Evolutionary conservation across 2,113 vertebrate species (phyloP).

Genomic region (Lipophrys pholis): DNA sequence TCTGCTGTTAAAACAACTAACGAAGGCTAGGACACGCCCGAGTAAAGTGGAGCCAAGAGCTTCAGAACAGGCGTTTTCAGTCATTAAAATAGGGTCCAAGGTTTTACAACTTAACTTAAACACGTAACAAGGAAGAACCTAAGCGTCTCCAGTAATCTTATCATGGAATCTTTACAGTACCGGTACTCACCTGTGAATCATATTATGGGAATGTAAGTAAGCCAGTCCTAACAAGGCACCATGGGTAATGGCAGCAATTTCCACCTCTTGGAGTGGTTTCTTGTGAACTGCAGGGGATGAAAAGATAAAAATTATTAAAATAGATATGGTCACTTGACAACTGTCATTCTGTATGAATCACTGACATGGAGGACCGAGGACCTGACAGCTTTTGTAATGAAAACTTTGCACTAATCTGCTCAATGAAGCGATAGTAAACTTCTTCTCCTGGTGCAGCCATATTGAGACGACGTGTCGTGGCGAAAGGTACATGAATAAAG

Average conservation of each 20-base stretch:
- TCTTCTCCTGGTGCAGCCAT: no score
- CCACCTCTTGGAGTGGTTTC: conserved; percentile 98
- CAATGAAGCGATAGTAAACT: no score
- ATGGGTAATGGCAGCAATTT: conserved; percentile 99
- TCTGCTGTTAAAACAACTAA: no score
- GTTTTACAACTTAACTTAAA: conserved; percentile 36
- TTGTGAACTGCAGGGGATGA: conserved; percentile 89
- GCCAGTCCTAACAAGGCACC: conserved; percentile 99
- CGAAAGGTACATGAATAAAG: no score
- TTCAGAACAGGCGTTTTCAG: no score
- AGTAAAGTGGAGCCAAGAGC: no score
- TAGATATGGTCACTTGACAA: neutral
- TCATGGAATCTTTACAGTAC: neutral
- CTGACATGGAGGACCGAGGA: no score
- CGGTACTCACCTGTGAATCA: conserved; percentile 95
- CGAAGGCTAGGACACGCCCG: no score
- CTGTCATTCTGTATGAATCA: neutral
- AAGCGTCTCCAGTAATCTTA: conserved; percentile 10
- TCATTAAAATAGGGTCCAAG: neutral
- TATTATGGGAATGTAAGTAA: conserved; percentile 97
- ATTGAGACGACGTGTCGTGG: no score
- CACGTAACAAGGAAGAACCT: conserved; percentile 7
- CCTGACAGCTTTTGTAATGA: no score
- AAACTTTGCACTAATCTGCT: no score
- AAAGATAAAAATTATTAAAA: conserved; percentile 6